A percentile compares a stretch with the other conserved stretches of the same genome.
phyloP scores from a whole-genome alignment of 2,888 invertebrate genomes.

The Lymantria dispar region DNA sequence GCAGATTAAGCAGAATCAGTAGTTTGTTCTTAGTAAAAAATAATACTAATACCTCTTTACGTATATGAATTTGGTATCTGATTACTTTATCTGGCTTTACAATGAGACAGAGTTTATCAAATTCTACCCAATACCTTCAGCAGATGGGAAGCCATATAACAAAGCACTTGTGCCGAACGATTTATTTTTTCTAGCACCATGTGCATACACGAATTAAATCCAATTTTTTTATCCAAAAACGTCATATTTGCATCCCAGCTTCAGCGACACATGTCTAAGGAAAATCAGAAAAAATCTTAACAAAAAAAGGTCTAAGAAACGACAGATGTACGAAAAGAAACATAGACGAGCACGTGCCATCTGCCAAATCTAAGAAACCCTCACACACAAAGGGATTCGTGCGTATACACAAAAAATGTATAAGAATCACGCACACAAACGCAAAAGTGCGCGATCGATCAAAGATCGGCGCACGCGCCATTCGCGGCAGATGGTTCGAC shows the following conservation, averaged over 20 bases:
- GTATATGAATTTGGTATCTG: no score
- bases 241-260: slow-evolving; percentile 73
- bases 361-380: slow-evolving; percentile 78
- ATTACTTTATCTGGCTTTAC: slow-evolving; percentile 27
- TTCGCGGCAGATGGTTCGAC: slow-evolving; percentile 65
- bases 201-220: slow-evolving; percentile 60
- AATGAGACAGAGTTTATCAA: slow-evolving; percentile 64
- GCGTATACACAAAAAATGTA: slow-evolving; percentile 33
- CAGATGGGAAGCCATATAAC: slow-evolving; percentile 63
- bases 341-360: slow-evolving; percentile 75
- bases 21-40: no score
- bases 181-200: slow-evolving; percentile 74
- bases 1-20: no score
- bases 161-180: slow-evolving; percentile 72
- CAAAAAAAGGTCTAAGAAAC: slow-evolving; percentile 63
- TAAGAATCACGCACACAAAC: slow-evolving; percentile 51
- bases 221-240: slow-evolving; percentile 46
- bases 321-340: slow-evolving; percentile 77
- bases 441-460: slow-evolving; percentile 55
- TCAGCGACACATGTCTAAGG: slow-evolving; percentile 61
- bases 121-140: no score
- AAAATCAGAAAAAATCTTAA: slow-evolving; percentile 43
- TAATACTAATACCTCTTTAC: no score
- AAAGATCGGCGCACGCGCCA: slow-evolving; percentile 70
- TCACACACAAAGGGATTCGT: slow-evolving; percentile 59